Base-by-base conservation (phyloP, 2,113 vertebrate species). In the Brachyistius frenatus region DNA sequence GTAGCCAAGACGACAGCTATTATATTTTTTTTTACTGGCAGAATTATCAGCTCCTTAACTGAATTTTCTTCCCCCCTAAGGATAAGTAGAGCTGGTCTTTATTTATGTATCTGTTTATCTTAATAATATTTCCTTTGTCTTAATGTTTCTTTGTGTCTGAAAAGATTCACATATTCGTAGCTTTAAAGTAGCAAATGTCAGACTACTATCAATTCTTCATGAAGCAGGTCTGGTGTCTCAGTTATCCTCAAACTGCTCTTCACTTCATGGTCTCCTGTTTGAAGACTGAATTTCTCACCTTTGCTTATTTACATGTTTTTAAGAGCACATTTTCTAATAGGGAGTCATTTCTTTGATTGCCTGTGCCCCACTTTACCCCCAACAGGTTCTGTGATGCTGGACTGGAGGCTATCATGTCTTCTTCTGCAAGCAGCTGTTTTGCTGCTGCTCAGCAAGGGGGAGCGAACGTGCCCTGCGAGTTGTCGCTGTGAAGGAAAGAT, bases 401-500 rank as follows among this genome's bases (percentile, higher is more conserved):
- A 91, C 83, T 81, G 92, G 88, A 91, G 92, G 85, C 76, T 94
- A 91, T 94, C 93, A 75, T 94, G 94, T 78, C 92, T 96, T 89
- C 94, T 98, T 5, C 94, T 98, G 75, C 94, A 96, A 41, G 91
- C 91, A 44, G 94, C 95, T 76, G 93, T 94, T 87, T 77, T 96
- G 71, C 94, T 93, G 36, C 86, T 93, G 93, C 94, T 96, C 37
- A 89, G 93, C 58, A 91, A 93, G 64, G 96, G 96, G 78, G 97
- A 98, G 94, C 94, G 94, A 88, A 95, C 95, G 84, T 99, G 98
- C 92, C 97, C 98, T 16, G 94, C 86, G 80, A 97, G 89, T 90
- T 99, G 98, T 93, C 95, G 97, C 88, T 99, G 98, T 4, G 97
- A 99, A 74, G 97, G 97, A 54, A 99, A 99, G 92, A 97, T 98